phyloP scores from a whole-genome alignment of 2,797 vertebrate genomes.

The Mormyrus proboscirostris region DNA sequence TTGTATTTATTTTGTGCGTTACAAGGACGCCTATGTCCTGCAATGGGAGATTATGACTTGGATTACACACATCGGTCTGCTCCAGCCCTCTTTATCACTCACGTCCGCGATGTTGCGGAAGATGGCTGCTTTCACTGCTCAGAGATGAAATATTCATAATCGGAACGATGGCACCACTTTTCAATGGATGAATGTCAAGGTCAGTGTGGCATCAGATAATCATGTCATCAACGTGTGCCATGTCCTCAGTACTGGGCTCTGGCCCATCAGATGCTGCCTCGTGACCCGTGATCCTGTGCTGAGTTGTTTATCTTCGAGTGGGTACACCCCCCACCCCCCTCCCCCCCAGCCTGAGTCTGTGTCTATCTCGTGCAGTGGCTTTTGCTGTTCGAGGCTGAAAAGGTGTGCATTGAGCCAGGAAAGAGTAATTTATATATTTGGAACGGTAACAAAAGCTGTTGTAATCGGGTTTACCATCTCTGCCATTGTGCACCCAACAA shows the following conservation, averaged over 20 bases:
- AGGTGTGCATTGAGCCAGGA: neutral
- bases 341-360: neutral
- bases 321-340: neutral
- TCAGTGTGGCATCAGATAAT: conserved; percentile 74
- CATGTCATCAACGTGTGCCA: conserved; percentile 54
- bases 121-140: conserved; percentile 74
- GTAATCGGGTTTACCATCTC: conserved; percentile 19
- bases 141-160: conserved; percentile 90
- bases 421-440: conserved; percentile 18
- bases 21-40: neutral
- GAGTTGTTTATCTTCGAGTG: neutral
- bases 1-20: neutral
- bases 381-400: neutral
- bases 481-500: neutral
- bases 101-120: conserved; percentile 65
- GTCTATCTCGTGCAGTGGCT: neutral
- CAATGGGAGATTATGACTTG: neutral
- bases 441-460: conserved; percentile 13
- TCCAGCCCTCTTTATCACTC: conserved; percentile 40
- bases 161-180: conserved; percentile 73
- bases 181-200: conserved; percentile 81
- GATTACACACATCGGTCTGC: neutral
- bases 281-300: neutral
- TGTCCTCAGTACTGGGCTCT: neutral
- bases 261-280: neutral